phyloP scores from a whole-genome alignment of 2,797 vertebrate species.

The Pristis pectinata region DNA sequence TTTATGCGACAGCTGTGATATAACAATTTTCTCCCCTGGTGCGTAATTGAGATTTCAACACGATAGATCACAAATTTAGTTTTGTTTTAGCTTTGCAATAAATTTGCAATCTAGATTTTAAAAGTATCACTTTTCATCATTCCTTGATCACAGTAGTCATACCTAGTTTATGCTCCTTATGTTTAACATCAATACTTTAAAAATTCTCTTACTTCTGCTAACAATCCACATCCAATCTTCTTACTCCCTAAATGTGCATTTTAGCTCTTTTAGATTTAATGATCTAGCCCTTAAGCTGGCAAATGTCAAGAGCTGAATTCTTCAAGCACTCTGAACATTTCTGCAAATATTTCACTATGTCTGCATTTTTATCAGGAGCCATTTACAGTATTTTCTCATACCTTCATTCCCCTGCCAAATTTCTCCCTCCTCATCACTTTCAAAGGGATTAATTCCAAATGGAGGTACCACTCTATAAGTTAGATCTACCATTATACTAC shows the following conservation, averaged over 20 bases:
- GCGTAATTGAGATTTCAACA: not conserved
- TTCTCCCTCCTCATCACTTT: not conserved
- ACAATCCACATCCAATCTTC: not conserved
- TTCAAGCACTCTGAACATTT: slow-evolving; percentile 17
- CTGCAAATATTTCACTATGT: not conserved
- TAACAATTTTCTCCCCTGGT: not conserved
- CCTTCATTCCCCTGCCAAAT: not conserved
- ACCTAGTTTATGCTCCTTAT: not conserved
- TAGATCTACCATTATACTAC: not conserved
- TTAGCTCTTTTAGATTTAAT: not conserved
- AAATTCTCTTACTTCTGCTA: not conserved
- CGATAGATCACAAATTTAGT: not conserved
- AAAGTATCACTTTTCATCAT: not conserved
- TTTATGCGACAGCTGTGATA: not conserved
- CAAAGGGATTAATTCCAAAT: not conserved
- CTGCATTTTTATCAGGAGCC: not conserved
- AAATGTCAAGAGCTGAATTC: not conserved
- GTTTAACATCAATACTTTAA: not conserved
- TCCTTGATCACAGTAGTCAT: not conserved
- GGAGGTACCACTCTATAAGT: not conserved
- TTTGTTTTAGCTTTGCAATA: not conserved
- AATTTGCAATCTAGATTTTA: not conserved
- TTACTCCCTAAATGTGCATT: not conserved
- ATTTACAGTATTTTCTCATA: no score
- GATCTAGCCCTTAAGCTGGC: not conserved